These are phyloP conservation scores for Pristionchus arcanus DNA, from an alignment of 2,888 invertebrate species.

Conservation along the genomic window DNA sequence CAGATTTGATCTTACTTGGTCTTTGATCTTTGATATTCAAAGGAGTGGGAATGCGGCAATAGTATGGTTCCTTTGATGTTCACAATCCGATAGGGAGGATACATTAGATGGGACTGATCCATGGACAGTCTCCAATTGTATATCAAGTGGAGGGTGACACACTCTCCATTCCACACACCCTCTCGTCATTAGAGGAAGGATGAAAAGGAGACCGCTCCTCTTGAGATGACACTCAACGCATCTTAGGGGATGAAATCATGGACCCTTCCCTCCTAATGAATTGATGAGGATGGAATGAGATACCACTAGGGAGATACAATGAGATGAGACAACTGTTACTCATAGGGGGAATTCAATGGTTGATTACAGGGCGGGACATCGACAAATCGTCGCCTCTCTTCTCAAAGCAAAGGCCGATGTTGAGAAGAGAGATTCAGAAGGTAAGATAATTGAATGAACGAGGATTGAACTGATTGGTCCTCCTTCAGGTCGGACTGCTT, in stretches of 20 bases:
- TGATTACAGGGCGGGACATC: conserved; percentile 63
- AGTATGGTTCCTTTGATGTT: background rate
- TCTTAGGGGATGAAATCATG: conserved; percentile 21
- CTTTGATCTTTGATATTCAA: conserved; percentile 1
- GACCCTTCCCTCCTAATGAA: background rate
- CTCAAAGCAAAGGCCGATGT: conserved; percentile 65
- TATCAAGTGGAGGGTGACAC: conserved; percentile 11
- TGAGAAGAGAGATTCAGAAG: conserved; percentile 65
- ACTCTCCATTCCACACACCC: background rate
- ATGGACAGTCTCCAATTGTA: conserved; percentile 17
- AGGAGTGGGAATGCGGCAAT: background rate
- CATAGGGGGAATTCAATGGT: background rate
- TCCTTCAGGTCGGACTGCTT: conserved; percentile 61
- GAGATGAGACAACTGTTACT: background rate
- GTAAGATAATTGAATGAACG: background rate
- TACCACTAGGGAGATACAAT: conserved; percentile 25
- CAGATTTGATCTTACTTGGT: background rate
- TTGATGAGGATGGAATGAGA: conserved; percentile 34
- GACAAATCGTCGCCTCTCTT: conserved; percentile 62
- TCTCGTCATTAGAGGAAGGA: background rate
- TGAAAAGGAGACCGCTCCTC: conserved; percentile 25
- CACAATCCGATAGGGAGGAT: background rate
- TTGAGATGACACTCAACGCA: conserved; percentile 39
- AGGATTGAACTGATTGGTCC: background rate
- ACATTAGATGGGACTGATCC: conserved; percentile 43